Evolutionary conservation across 37 sponge, comb jelly and placozoan species (phyloP), one percentile per base, ranked within the genome.

Genomic region (Ianthella basta): DNA sequence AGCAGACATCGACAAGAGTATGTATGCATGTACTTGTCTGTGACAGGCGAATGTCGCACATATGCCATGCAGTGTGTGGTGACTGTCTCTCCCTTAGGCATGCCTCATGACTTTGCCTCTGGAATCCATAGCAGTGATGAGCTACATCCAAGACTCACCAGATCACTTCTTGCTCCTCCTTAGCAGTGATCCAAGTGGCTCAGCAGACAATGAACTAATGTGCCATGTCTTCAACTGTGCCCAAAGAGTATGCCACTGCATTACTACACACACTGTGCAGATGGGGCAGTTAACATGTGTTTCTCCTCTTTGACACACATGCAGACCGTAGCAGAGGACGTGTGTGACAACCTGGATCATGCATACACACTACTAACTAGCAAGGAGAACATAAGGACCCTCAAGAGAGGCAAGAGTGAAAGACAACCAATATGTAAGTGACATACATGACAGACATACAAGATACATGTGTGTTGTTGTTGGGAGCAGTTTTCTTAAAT

Each of bases 181-280:
- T 24, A 27, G 27, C 29, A 61, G 29, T 27, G 64, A 61, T 10
- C 44, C 16, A 19, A 50, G 39, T 44, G 50, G 50, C 6, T 44
- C 50, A 8, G 8, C 50, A 25, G 37, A 0, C 1, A 24, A 36
- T 41, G 16, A 23, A 18, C 54, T 21, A 32, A 75, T 41, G 54
- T 75, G 78, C 54, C 78, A 75, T 25, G 78, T 75, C 15, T 75
- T 75, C 53, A 75, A 75, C 78, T 75, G 78, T 24, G 44, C 78
- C 21, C 78, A 75, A 36, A 36, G 78, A 24, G 78, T 75, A 44
- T 44, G 50, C 8, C 8, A 8, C 50, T 44, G 50, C 50, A 44
- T 44, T 44, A 44, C 50, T 10, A 44, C 50, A 44, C 50, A 10
- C 3, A 8, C 8, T 44, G 50, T 44, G 50, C n/a, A n/a, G n/a